Conservation (phyloP, 2,113 vertebrate species). For the Rostratula benghalensis region DNA sequence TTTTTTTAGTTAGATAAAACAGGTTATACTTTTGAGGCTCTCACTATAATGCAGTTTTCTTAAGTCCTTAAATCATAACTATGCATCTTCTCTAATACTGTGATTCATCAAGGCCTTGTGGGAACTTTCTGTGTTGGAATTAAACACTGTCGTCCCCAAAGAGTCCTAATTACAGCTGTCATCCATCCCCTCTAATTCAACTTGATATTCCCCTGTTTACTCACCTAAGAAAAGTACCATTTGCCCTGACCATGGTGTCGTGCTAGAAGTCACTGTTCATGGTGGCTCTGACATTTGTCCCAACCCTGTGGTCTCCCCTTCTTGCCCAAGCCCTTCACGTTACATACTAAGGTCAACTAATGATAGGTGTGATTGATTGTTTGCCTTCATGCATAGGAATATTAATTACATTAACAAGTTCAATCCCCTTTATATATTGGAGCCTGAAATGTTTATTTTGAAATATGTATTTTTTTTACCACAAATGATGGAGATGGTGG, state of each 20-base stretch:
- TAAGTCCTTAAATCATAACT: neutral
- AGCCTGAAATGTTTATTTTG: neutral
- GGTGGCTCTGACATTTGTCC: neutral
- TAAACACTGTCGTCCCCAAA: neutral
- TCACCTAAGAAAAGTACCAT: rapidly evolving
- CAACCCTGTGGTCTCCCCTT: rapidly evolving
- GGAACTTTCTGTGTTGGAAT: neutral
- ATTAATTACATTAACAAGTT: neutral
- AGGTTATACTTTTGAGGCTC: neutral
- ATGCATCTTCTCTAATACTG: neutral
- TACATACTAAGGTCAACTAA: neutral
- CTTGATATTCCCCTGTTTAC: neutral
- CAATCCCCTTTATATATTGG: neutral
- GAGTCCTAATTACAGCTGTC: neutral
- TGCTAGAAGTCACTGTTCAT: rapidly evolving
- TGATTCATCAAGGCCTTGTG: neutral
- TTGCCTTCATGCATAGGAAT: neutral
- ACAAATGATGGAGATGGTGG: neutral
- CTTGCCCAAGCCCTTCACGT: rapidly evolving
- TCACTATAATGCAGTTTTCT: neutral
- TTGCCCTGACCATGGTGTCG: neutral
- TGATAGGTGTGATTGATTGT: neutral
- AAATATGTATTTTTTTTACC: too few relatives aligned
- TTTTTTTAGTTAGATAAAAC: neutral
- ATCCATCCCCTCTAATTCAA: neutral